Percentiles rank a stretch among this genome's conserved stretches.
These are phyloP conservation scores for Mohoua ochrocephala DNA, from an alignment of 2,113 vertebrate species.

Conservation along the genomic window DNA sequence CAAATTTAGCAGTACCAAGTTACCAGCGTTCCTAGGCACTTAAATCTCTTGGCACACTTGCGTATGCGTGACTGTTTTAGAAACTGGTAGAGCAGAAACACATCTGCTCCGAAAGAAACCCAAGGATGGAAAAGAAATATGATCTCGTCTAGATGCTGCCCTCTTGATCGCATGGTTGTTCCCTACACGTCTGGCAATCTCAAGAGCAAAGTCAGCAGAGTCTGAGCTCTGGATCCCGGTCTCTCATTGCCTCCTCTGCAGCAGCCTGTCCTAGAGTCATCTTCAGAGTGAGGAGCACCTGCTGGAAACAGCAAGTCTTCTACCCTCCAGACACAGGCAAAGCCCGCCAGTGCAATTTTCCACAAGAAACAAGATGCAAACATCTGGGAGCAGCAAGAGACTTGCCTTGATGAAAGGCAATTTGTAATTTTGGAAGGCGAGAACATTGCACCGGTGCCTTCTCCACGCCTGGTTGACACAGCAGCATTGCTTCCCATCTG, in stretches of 20 bases:
- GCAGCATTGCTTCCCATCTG: not conserved
- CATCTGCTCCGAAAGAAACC: not conserved
- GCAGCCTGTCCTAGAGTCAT: not conserved
- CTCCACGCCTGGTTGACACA: fast-evolving
- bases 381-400: not conserved
- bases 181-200: not conserved
- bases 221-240: not conserved
- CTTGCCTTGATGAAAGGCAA: not conserved
- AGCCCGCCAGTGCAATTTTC: not conserved
- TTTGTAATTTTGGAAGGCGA: not conserved
- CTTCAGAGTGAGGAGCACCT: not conserved
- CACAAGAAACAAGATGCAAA: not conserved
- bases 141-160: not conserved
- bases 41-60: constrained; percentile 64
- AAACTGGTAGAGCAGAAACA: not conserved
- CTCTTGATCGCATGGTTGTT: fast-evolving
- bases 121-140: not conserved
- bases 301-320: fast-evolving
- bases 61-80: not conserved
- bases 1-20: constrained; percentile 77
- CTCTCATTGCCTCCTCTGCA: not conserved
- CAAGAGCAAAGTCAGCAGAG: not conserved
- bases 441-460: not conserved
- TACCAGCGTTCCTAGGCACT: constrained; percentile 74
- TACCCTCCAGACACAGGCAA: not conserved